phyloP scores from a whole-genome alignment of 92 coral and sea anemone genomes.

The Umimayanthus chanpuru region DNA sequence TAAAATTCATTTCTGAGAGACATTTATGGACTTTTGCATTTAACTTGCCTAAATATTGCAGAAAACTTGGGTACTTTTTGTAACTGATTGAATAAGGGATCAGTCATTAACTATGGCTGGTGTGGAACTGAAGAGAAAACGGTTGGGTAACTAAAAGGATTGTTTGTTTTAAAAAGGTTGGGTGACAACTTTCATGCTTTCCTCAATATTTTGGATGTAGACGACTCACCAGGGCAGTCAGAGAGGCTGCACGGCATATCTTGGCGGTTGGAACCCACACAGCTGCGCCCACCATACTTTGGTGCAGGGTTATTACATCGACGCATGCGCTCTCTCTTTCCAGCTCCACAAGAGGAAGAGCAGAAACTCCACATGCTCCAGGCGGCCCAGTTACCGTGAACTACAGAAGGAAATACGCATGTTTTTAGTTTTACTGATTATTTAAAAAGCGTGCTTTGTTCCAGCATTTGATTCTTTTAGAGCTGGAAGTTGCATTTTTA shows the following conservation, averaged over 20 bases:
- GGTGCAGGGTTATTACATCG: slow-evolving; percentile 94
- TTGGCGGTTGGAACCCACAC: slow-evolving; percentile 88
- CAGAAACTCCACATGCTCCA: slow-evolving; percentile 99
- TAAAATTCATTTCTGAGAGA: no score
- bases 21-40: no score
- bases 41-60: background rate
- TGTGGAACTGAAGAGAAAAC: no score
- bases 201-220: no score
- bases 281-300: slow-evolving; percentile 85
- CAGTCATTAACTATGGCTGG: no score
- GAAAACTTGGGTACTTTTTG: background rate
- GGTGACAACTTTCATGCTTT: no score
- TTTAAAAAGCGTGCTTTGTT: no score
- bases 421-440: no score
- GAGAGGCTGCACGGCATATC: slow-evolving; percentile 93
- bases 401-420: slow-evolving; percentile 49
- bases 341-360: slow-evolving; percentile 94
- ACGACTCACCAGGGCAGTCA: slow-evolving; percentile 88
- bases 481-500: no score
- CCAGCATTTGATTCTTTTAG: no score
- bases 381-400: slow-evolving; percentile 96
- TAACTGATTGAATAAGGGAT: background rate
- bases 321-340: slow-evolving; percentile 97
- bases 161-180: no score
- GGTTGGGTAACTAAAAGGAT: no score